These are phyloP conservation scores for Lucilia sericata DNA, from an alignment of 1,140 invertebrate species.

Conservation along the genomic window DNA sequence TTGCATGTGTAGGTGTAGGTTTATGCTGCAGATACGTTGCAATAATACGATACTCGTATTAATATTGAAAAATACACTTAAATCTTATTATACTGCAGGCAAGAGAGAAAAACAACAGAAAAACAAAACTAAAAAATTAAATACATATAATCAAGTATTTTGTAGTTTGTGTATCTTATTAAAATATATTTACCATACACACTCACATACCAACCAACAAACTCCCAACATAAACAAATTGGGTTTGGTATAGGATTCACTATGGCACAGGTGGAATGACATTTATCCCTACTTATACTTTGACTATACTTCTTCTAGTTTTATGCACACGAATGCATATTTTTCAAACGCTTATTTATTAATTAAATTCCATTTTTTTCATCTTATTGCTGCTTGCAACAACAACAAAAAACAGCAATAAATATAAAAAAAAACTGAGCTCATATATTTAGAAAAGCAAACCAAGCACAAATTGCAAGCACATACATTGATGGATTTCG, in stretches of 20 bases:
- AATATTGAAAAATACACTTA: not conserved
- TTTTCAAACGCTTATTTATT: conserved; percentile 56
- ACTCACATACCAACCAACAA: not conserved
- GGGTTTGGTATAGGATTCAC: too few species aligned
- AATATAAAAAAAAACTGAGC: conserved; percentile 30
- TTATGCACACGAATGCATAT: conserved; percentile 46
- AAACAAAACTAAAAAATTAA: not conserved
- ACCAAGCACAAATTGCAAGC: conserved; percentile 36
- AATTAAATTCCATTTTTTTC: conserved; percentile 52
- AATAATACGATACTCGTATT: not conserved
- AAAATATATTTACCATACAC: not conserved
- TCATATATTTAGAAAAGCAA: conserved; percentile 45
- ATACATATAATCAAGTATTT: conserved; percentile 18
- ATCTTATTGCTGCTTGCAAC: conserved; percentile 25
- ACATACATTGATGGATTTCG: conserved; percentile 62
- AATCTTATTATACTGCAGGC: not conserved
- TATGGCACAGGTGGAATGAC: conserved; percentile 41
- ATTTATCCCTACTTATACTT: conserved; percentile 42
- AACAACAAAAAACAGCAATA: conserved; percentile 45
- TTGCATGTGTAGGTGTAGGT: not conserved
- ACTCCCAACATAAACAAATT: conserved; percentile 28
- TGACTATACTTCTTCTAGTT: conserved; percentile 29
- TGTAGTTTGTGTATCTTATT: conserved; percentile 18
- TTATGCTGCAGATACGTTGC: not conserved
- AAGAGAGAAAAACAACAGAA: not conserved